Base-by-base conservation (phyloP, 2,888 invertebrate species). In the Tenthredo livida region DNA sequence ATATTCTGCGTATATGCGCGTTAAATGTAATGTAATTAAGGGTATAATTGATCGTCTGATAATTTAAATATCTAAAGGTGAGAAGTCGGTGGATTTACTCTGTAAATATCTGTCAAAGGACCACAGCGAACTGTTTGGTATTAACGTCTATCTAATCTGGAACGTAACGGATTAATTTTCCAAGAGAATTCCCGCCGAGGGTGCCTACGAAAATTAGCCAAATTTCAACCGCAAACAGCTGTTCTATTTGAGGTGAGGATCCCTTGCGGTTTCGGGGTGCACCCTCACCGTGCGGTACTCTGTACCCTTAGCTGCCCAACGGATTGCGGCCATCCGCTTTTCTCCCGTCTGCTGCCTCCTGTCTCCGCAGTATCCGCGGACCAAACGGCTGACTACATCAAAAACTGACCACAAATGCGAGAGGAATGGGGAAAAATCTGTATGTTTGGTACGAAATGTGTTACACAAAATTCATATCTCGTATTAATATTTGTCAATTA, bases 191-290 rank as follows among this genome's bases (percentile, higher is more conserved):
- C 83, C 83, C 50, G 67, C 67, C 43, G 29, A 33, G 58, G 58
- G 21, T 40, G 58, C 29, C 67, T 65, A 65, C 65, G 83, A 83
- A 83, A 83, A 83, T 83, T 83, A 83, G 83, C 83, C 83, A 83
- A 83, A 83, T 83, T 83, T 83, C 65, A 67, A 65, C 83, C 83
- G 83, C 83, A 70, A 83, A 83, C 83, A 83, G 83, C 83, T 83
- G 83, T 83, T 83, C 83, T 83, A 83, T 83, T 83, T 70, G 83
- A 83, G 83, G 83, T 70, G 54, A 83, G 67, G 83, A 83, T 83
- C 83, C 83, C 83, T 70, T 43, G 83, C 67, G 83, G 83, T 83
- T 50, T 70, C 80, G 58, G 40, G 47, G 61, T 15, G 54, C 58
- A 67, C 70, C 43, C 83, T 70, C 33, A 29, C 43, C 83, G 40